phyloP scores from a whole-genome alignment of 1,140 invertebrate species.

The Vollenhovia emeryi region DNA sequence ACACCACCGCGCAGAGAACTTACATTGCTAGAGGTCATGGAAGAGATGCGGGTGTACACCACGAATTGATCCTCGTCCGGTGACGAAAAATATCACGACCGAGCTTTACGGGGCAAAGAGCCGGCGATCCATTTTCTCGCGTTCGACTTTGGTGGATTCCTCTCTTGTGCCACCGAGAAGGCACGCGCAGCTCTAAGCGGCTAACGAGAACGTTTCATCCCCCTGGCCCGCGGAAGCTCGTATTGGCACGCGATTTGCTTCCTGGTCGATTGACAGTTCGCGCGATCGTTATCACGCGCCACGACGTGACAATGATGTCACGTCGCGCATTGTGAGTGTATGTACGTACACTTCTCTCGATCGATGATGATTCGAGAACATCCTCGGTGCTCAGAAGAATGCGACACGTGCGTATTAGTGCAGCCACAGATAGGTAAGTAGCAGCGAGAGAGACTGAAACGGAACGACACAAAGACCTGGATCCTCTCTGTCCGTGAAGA shows the following conservation, averaged over 20 bases:
- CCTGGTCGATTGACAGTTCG: background rate
- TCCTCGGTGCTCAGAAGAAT: conserved; percentile 66
- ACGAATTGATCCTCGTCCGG: background rate
- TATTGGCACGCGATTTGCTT: background rate
- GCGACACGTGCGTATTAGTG: conserved; percentile 65
- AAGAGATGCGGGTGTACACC: conserved; percentile 3
- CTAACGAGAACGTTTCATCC: background rate
- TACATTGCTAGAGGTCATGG: background rate
- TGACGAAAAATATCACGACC: conserved; percentile 4
- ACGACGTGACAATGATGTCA: conserved; percentile 17
- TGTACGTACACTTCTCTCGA: conserved; percentile 57
- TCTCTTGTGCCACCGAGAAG: background rate
- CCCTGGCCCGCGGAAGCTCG: background rate
- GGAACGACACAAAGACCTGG: conserved; percentile 66
- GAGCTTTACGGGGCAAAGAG: background rate
- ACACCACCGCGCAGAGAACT: conserved; percentile 5
- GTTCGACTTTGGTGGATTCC: background rate
- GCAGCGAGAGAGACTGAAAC: conserved; percentile 60
- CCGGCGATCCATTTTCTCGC: background rate
- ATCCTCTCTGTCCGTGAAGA: background rate
- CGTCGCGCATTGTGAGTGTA: conserved; percentile 35
- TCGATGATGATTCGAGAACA: conserved; percentile 47
- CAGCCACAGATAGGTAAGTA: conserved; percentile 66
- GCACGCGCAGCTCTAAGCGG: background rate
- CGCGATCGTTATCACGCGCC: background rate